phyloP scores from a whole-genome alignment of 1,140 invertebrate species.

The Thalassaphorura encarpata region DNA sequence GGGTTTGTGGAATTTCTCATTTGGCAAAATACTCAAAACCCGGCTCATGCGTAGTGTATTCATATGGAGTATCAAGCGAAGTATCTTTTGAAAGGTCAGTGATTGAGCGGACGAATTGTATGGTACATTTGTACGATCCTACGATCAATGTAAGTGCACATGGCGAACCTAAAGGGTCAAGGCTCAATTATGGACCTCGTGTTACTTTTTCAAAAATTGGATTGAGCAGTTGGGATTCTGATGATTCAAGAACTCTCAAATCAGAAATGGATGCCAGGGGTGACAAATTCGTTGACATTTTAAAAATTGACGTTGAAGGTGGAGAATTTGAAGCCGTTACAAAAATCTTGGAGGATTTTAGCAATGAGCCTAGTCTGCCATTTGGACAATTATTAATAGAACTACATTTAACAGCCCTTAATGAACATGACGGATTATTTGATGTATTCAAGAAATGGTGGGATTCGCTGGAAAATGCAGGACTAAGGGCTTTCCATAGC shows the following conservation, averaged over 20 bases:
- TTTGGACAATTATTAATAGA: neutral
- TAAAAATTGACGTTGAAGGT: neutral
- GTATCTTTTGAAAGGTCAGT: conserved; percentile 15
- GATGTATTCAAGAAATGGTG: neutral
- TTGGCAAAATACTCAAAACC: neutral
- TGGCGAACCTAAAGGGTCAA: neutral
- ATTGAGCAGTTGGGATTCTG: neutral
- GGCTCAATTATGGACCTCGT: neutral
- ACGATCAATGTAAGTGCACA: neutral
- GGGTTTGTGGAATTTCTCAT: conserved; percentile 5
- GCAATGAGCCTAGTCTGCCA: neutral
- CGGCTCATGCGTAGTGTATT: conserved; percentile 9
- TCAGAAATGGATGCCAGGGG: neutral
- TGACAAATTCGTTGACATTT: neutral
- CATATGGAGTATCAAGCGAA: conserved; percentile 14
- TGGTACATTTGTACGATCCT: conserved; percentile 7
- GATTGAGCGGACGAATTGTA: conserved; percentile 9
- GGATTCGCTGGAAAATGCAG: neutral
- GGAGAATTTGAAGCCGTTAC: neutral
- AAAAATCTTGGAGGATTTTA: neutral
- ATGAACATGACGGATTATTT: neutral
- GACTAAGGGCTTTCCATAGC: neutral
- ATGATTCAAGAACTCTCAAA: neutral
- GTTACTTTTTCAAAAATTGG: neutral
- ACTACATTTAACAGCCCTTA: neutral